phyloP scores from a whole-genome alignment of 1,140 invertebrate genomes.

The Cydia strobilella region DNA sequence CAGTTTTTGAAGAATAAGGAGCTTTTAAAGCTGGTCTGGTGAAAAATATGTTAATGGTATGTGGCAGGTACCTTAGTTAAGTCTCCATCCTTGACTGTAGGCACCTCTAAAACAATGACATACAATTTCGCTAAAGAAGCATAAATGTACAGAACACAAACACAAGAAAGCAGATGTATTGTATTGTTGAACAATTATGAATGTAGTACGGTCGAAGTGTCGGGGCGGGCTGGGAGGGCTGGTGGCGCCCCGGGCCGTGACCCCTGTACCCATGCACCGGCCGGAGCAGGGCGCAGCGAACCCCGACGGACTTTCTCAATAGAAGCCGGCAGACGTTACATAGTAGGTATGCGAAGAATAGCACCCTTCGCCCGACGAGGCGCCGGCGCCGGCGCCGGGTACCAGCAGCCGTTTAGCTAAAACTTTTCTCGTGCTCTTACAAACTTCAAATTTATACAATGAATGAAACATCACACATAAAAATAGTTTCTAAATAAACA shows the following conservation, averaged over 20 bases:
- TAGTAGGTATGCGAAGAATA: slow-evolving; percentile 54
- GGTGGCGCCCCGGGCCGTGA: slow-evolving; percentile 76
- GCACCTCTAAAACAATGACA: not conserved
- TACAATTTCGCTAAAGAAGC: slow-evolving; percentile 29
- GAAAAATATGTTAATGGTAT: too few species aligned
- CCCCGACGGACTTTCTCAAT: slow-evolving; percentile 75
- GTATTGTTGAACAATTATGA: slow-evolving; percentile 39
- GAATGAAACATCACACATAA: slow-evolving; percentile 28
- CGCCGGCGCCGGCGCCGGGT: slow-evolving; percentile 36
- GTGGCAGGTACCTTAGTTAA: not conserved
- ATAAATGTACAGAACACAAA: slow-evolving; percentile 29
- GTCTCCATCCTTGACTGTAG: not conserved
- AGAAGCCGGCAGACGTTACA: slow-evolving; percentile 72
- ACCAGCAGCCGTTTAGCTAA: not conserved
- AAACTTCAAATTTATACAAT: slow-evolving; percentile 21
- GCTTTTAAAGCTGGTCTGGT: too few species aligned
- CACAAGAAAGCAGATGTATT: slow-evolving; percentile 41
- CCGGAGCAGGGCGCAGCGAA: slow-evolving; percentile 68
- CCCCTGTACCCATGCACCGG: slow-evolving; percentile 54
- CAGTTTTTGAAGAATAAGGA: too few species aligned
- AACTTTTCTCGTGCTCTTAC: not conserved
- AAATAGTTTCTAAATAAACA: slow-evolving; percentile 3
- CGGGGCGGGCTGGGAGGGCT: slow-evolving; percentile 74
- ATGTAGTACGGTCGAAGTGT: slow-evolving; percentile 41
- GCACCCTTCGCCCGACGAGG: slow-evolving; percentile 47